Percentiles rank a stretch among this genome's conserved stretches.
These are phyloP conservation scores for Nebria brevicollis DNA, from an alignment of 2,888 invertebrate genomes.

Conservation along the genomic window DNA sequence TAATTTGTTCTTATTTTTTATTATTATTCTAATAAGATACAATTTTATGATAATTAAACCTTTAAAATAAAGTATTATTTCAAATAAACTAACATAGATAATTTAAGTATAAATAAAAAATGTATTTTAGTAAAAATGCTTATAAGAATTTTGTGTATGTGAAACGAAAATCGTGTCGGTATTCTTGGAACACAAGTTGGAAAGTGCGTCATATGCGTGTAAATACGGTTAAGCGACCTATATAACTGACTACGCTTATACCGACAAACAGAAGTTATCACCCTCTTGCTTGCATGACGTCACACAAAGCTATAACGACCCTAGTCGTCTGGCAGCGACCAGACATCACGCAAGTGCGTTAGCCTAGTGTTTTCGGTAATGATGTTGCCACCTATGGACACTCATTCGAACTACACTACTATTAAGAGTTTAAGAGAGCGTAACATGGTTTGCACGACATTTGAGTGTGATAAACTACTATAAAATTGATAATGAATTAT, in stretches of 20 bases:
- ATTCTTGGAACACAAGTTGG: not conserved
- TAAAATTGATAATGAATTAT: not conserved
- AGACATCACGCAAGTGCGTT: slow-evolving; percentile 27
- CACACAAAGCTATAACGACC: slow-evolving; percentile 42
- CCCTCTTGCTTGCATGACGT: slow-evolving; percentile 33
- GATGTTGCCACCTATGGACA: slow-evolving; percentile 34
- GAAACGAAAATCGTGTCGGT: not conserved
- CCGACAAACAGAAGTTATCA: slow-evolving; percentile 25
- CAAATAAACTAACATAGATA: too few species aligned
- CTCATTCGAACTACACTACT: slow-evolving; percentile 19
- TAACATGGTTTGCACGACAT: not conserved
- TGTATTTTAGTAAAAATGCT: too few species aligned
- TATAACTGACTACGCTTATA: slow-evolving; percentile 24
- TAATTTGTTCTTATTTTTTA: too few species aligned
- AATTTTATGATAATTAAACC: too few species aligned
- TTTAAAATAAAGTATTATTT: too few species aligned
- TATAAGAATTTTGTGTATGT: too few species aligned
- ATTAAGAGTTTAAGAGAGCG: not conserved
- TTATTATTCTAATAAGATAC: too few species aligned
- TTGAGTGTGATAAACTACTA: not conserved
- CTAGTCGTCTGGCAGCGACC: slow-evolving; percentile 29
- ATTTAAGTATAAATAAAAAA: too few species aligned
- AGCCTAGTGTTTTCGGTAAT: slow-evolving; percentile 21
- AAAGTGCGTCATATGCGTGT: slow-evolving; percentile 1
- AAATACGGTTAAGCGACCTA: slow-evolving; percentile 19